These are phyloP conservation scores for Xiphophorus maculatus DNA, from an alignment of 2,113 vertebrate genomes.

Conservation along the genomic window DNA sequence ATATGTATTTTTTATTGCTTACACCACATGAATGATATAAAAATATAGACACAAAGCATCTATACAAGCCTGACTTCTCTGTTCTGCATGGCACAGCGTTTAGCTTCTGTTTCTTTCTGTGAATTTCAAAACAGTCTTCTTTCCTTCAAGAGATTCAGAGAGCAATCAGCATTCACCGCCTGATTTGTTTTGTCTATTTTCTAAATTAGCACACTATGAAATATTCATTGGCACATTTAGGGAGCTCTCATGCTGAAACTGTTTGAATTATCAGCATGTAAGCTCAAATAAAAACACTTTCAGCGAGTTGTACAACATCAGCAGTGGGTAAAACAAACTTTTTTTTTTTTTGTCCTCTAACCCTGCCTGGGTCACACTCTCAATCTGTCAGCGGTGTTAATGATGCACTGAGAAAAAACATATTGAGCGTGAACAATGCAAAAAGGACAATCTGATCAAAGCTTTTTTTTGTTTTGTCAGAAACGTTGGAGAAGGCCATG, in stretches of 20 bases:
- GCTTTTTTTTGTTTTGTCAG: background rate
- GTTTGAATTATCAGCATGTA: slow-evolving; percentile 42
- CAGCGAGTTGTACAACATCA: slow-evolving; percentile 37
- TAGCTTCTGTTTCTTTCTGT: background rate
- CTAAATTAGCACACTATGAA: slow-evolving; percentile 40
- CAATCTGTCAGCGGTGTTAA: slow-evolving; percentile 3
- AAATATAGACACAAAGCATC: background rate
- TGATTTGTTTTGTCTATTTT: slow-evolving; percentile 19
- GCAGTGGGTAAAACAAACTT: slow-evolving; percentile 20
- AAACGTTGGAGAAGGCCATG: slow-evolving; percentile 16
- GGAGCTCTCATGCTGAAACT: slow-evolving; percentile 20
- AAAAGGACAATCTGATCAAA: slow-evolving; percentile 26
- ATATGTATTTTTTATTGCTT: background rate
- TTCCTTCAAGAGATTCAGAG: background rate
- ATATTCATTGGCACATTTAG: slow-evolving; percentile 40
- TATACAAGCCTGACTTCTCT: background rate
- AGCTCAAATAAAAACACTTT: slow-evolving; percentile 46
- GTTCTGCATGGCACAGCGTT: background rate
- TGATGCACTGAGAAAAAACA: slow-evolving; percentile 2
- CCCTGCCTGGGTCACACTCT: background rate
- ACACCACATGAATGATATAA: background rate
- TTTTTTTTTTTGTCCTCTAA: slow-evolving; percentile 25
- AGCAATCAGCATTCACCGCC: background rate
- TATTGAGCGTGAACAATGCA: slow-evolving; percentile 8
- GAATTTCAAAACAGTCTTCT: background rate